phyloP scores from a whole-genome alignment of 2,888 invertebrate species.

The Epsilonema sp. region DNA sequence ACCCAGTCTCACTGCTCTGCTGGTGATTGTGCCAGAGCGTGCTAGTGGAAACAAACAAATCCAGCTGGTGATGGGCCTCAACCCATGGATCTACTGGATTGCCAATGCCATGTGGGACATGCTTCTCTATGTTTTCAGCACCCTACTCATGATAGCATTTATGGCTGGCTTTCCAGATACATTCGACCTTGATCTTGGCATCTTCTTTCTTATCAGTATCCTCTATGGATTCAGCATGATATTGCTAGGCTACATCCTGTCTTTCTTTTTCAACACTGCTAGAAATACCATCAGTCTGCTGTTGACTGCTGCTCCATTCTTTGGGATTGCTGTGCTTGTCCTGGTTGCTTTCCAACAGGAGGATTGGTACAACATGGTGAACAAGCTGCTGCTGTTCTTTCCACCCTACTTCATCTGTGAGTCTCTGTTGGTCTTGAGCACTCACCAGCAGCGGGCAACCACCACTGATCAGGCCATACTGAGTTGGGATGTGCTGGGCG shows the following conservation, averaged over 20 bases:
- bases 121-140: background rate
- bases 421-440: background rate
- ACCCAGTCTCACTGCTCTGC: background rate
- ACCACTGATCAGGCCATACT: background rate
- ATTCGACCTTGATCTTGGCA: background rate
- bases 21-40: background rate
- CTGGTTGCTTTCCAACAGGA: background rate
- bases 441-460: background rate
- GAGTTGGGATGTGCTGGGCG: slow-evolving; percentile 1
- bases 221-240: slow-evolving; percentile 1
- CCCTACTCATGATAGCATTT: background rate
- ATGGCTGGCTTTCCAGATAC: background rate
- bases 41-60: background rate
- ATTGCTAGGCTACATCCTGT: background rate
- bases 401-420: slow-evolving; percentile 3
- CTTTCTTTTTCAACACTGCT: background rate
- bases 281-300: background rate
- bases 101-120: background rate
- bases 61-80: background rate
- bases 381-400: background rate
- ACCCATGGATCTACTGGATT: background rate
- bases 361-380: background rate
- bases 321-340: background rate
- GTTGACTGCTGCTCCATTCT: background rate
- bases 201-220: background rate